phyloP scores from a whole-genome alignment of 2,797 vertebrate species.

The Chaunax sp. region DNA sequence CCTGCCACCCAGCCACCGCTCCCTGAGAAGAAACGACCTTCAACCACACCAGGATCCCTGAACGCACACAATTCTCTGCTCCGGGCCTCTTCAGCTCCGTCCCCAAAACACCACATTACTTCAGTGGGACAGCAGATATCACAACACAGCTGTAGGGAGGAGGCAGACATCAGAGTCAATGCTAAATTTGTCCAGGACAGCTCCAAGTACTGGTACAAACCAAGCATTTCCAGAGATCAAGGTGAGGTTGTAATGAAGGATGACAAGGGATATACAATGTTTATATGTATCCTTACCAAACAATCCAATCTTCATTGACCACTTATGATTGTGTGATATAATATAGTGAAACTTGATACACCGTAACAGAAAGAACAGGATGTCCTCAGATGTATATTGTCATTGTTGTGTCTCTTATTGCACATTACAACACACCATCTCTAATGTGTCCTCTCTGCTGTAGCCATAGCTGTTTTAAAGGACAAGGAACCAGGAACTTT shows the following conservation, averaged over 20 bases:
- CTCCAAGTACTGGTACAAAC: conserved; percentile 95
- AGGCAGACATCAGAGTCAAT: conserved; percentile 80
- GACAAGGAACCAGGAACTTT: conserved; percentile 90
- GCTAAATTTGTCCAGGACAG: conserved; percentile 94
- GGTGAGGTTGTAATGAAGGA: conserved; percentile 73
- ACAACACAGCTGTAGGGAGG: conserved; percentile 55
- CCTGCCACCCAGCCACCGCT: conserved; percentile 85
- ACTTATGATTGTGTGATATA: background rate
- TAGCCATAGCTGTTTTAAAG: conserved; percentile 91
- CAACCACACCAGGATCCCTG: conserved; percentile 63
- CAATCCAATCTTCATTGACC: background rate
- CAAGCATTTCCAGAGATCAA: conserved; percentile 93
- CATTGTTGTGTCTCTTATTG: conserved; percentile 7
- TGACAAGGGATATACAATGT: background rate
- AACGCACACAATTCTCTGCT: conserved; percentile 72
- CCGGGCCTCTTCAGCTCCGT: conserved; percentile 68
- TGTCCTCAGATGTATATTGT: background rate
- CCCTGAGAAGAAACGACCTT: conserved; percentile 87
- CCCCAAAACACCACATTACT: conserved; percentile 78
- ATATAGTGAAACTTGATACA: background rate
- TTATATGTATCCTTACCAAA: conserved; percentile 3
- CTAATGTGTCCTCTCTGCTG: conserved; percentile 19
- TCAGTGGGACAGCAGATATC: conserved; percentile 74
- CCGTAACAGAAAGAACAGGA: background rate
- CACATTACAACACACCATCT: background rate